Conservation (phyloP, 2,113 vertebrate genomes). For the Ceyx margarethae region DNA sequence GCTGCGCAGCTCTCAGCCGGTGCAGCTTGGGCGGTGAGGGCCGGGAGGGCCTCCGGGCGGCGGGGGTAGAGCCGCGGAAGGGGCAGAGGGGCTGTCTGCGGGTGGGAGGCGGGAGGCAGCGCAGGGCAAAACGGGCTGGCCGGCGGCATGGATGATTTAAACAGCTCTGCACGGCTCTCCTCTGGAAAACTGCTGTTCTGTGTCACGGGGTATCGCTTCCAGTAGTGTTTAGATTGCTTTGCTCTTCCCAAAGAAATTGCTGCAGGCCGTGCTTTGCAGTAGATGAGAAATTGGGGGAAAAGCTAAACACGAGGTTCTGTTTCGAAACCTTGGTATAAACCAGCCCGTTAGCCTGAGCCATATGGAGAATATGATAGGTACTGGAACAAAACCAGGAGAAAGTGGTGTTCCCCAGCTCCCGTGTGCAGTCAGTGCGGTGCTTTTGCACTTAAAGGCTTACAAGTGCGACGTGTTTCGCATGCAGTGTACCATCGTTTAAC, state of each 20-base stretch:
- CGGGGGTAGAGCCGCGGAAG: neutral
- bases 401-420: rapidly evolving
- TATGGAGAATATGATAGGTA: neutral
- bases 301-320: neutral
- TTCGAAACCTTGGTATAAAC: neutral
- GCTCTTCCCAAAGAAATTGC: neutral
- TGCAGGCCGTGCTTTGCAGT: neutral
- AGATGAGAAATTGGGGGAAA: neutral
- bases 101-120: neutral
- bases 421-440: rapidly evolving
- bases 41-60: neutral
- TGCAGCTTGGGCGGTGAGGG: neutral
- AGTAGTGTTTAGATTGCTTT: rapidly evolving
- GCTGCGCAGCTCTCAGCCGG: neutral
- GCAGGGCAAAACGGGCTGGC: neutral
- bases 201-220: neutral
- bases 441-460: neutral
- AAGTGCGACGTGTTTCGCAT: rapidly evolving
- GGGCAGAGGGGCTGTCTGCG: neutral
- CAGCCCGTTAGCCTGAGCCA: neutral
- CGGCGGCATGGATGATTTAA: rapidly evolving
- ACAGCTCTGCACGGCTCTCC: rapidly evolving
- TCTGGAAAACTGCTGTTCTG: neutral
- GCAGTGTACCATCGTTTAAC: neutral
- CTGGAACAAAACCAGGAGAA: neutral